Evolutionary conservation across 2,113 vertebrate genomes (phyloP), one percentile per base, ranked within the genome.

Genomic region (Larimichthys polyactis): DNA sequence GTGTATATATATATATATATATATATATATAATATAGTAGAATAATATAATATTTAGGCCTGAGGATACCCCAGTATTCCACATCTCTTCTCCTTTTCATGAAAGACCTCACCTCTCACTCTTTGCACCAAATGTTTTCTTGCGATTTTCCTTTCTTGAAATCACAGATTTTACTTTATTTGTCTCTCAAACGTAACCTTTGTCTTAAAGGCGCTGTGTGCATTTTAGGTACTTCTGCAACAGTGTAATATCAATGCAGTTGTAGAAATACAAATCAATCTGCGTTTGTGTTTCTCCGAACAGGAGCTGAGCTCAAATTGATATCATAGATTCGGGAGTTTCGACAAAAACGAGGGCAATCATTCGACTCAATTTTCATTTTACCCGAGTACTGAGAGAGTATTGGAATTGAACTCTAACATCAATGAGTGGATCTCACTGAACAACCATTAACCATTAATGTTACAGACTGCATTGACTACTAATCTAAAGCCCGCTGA

Each of bases 371-470:
- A 14, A 36, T 81, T 77, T 82, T 75, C 29, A 79, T 74, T 69
- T 60, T 48, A 10, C 11, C 5, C 1, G 11, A 62, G 24, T n/a
- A 75, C 73, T 36, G 54, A 84, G 17, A 14, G 17, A 14, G 3
- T 46, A 75, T 52, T 81, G 49, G 62, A 65, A 49, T 65, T 72
- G 55, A 69, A 71, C 32, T 73, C 51, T 32, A 58, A 81, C 48
- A 71, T 19, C 12, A 86, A 71, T 1, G 17, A 49, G 73, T 43
- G 17, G 71, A 78, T 86, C 51, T 63, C 71, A 84, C 62, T 68
- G 63, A 79, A 78, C 68, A 86, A 36, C 79, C 80, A 51, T 80
- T 73, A 65, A 57, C 79, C 80, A 51, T 80, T 73, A 65, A 57
- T 72, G 64, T 79, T 71, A 65, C 60, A 62, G 68, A 81, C 69